Base-by-base conservation (phyloP, 2,113 vertebrate species). In the Thunnus maccoyii region DNA sequence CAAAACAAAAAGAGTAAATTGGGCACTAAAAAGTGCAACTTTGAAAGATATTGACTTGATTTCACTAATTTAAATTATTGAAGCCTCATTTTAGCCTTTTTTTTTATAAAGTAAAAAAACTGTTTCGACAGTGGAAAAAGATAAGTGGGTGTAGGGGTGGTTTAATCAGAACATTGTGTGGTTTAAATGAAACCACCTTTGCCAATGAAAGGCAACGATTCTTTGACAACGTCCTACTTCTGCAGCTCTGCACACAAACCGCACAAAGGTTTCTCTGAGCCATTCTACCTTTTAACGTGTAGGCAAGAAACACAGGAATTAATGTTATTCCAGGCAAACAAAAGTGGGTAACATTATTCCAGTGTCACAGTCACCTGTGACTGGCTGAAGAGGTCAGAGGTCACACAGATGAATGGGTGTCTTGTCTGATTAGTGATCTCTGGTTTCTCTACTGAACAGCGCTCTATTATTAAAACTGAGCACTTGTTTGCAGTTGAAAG, bases 281-380 rank as follows among this genome's bases (percentile, higher is more conserved):
- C 47, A 6, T 3, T 61, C 50, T 32, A 52, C 36, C 17, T n/a
- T 47, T 57, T 61, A 56, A 71, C 66, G 41, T 22, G 18, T 50
- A 48, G 11, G 13, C 17, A 75, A 73, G 79, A 74, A 41, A 46
- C 57, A 63, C 18, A 36, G 44, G 44, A 27, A 60, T 62, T 58
- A 68, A 63, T 22, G 72, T 64, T 71, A 41, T 50, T 58, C 47
- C 27, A 5, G 18, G 17, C 56, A 69, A 58, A 90, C 67, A 88
- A 87, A 88, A 83, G 79, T 65, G 68, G 1, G 82, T 77, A 86
- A 89, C 57, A 78, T 58, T 62, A 87, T 62, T 86, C 64, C 54
- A 62, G 79, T 76, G 86, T 87, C 76, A 65, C 76, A 80, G 73
- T 86, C 90, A 93, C 89, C 91, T 93, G 86, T 78, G 80, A 73